Evolutionary conservation across 2,797 vertebrate species (phyloP).

Genomic region (Hipposideros larvatus): DNA sequence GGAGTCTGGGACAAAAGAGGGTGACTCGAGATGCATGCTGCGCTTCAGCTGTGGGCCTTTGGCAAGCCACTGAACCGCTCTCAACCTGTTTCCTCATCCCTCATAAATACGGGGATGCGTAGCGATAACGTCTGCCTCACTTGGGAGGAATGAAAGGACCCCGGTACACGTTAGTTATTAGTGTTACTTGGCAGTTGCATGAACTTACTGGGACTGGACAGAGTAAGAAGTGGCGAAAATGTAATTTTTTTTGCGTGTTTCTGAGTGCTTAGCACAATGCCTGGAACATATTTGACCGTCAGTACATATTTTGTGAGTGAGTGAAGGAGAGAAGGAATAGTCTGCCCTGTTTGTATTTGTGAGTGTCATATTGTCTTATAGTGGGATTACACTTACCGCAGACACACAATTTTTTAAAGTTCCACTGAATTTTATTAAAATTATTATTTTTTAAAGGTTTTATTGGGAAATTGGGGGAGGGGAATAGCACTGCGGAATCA

Average conservation of each 20-base stretch:
- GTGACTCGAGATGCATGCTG: fast-evolving
- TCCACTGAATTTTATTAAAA: background rate
- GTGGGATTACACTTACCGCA: background rate
- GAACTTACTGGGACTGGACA: background rate
- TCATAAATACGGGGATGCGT: background rate
- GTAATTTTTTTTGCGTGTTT: background rate
- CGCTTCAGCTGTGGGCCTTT: background rate
- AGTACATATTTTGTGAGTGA: background rate
- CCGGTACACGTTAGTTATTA: background rate
- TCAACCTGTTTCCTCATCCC: background rate
- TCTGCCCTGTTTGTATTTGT: background rate
- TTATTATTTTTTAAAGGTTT: background rate
- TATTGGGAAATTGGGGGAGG: too few relatives aligned
- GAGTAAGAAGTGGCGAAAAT: background rate
- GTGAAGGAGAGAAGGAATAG: background rate
- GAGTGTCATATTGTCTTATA: background rate
- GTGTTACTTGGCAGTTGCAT: background rate
- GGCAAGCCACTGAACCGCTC: background rate
- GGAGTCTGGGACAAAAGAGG: fast-evolving
- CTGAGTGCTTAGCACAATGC: background rate
- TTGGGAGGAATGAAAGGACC: too few relatives aligned
- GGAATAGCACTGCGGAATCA: too few relatives aligned
- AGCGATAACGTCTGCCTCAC: background rate
- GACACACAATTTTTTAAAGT: background rate
- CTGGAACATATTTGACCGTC: background rate